Conservation (phyloP, 2,113 vertebrate species). For the Cyprinus carpio region DNA sequence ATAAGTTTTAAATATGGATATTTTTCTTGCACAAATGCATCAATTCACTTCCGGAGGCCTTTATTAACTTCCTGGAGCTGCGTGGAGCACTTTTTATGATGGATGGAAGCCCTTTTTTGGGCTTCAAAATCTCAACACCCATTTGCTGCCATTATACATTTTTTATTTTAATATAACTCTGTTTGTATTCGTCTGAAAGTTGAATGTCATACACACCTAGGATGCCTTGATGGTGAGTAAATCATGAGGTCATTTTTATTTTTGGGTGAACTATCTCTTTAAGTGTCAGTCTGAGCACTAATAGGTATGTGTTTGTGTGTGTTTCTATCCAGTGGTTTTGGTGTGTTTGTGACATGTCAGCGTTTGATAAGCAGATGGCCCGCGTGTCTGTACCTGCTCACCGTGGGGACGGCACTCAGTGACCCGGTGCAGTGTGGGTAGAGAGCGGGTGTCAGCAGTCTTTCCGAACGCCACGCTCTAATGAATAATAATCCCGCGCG, state of each 20-base stretch:
- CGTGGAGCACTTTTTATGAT: too few relatives aligned
- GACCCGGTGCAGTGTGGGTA: conserved; percentile 34
- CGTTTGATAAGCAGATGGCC: conserved; percentile 63
- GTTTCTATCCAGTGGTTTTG: neutral
- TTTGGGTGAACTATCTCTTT: neutral
- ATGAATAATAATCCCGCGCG: conserved; percentile 51
- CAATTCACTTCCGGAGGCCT: too few relatives aligned
- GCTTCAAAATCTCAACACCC: too few relatives aligned
- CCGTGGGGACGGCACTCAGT: conserved; percentile 60
- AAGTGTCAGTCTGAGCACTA: neutral
- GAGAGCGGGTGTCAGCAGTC: conserved; percentile 69
- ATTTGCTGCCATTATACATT: too few relatives aligned
- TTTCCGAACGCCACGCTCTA: neutral
- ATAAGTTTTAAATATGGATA: too few relatives aligned
- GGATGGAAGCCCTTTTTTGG: too few relatives aligned
- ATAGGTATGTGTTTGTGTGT: neutral
- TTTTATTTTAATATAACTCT: too few relatives aligned
- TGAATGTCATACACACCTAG: too few relatives aligned
- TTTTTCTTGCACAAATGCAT: too few relatives aligned
- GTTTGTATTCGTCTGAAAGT: too few relatives aligned
- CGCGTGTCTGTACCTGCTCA: conserved; percentile 65
- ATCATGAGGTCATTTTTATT: neutral
- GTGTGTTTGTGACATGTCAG: conserved; percentile 59
- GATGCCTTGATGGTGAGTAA: too few relatives aligned
- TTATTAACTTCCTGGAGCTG: too few relatives aligned